phyloP scores from a whole-genome alignment of 2,113 vertebrate genomes.

The Poicephalus gulielmi region DNA sequence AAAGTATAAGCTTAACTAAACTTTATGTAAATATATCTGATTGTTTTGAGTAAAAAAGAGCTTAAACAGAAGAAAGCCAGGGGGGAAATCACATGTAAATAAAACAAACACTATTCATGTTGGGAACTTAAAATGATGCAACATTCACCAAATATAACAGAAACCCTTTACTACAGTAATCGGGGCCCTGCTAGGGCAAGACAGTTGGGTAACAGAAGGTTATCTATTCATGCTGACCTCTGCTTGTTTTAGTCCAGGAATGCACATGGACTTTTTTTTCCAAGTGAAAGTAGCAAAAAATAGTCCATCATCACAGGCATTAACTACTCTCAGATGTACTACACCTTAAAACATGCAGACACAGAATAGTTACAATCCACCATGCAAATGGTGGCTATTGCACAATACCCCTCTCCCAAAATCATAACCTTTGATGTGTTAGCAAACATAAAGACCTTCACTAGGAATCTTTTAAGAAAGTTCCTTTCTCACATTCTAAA shows the following conservation, averaged over 20 bases:
- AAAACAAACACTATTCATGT: neutral
- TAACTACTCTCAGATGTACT: neutral
- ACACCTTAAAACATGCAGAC: neutral
- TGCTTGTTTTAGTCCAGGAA: neutral
- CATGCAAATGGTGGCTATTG: neutral
- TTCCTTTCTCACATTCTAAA: neutral
- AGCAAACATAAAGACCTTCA: neutral
- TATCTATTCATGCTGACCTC: neutral
- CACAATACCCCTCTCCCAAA: neutral
- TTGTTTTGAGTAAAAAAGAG: neutral
- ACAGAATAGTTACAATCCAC: rapidly evolving
- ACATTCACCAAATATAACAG: neutral
- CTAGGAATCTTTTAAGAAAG: neutral
- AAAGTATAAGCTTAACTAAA: neutral
- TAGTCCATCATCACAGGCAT: neutral
- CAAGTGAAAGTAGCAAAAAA: neutral
- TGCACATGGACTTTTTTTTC: neutral
- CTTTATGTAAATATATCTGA: neutral
- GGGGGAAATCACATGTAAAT: neutral
- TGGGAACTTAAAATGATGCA: neutral
- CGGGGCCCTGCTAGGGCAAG: neutral
- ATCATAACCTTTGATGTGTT: rapidly evolving
- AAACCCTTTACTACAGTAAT: neutral
- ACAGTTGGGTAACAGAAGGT: neutral
- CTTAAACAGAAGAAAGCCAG: neutral